phyloP scores from a whole-genome alignment of 1,140 invertebrate species.

The Ectropis grisescens region DNA sequence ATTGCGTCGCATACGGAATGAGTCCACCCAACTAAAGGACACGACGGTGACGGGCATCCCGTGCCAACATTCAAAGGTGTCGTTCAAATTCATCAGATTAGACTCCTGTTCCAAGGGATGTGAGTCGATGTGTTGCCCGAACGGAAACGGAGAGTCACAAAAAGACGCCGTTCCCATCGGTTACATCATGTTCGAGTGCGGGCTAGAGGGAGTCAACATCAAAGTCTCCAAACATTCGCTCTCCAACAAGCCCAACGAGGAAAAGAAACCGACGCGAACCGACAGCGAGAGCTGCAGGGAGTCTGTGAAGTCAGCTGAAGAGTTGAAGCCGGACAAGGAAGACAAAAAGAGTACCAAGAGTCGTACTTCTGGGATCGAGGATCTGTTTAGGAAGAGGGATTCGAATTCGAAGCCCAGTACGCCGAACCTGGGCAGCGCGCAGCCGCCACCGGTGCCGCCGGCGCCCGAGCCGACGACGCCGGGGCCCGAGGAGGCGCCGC shows the following conservation, averaged over 20 bases:
- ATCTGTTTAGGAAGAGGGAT: constrained; percentile 62
- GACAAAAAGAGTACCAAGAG: constrained; percentile 29
- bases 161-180: constrained; percentile 84
- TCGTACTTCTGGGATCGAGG: constrained; percentile 58
- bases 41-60: constrained; percentile 92
- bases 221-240: constrained; percentile 84
- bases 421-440: constrained; percentile 50
- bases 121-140: constrained; percentile 42
- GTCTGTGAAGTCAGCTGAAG: constrained; percentile 67
- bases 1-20: constrained; percentile 89
- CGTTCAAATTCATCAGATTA: constrained; percentile 81
- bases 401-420: constrained; percentile 65
- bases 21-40: constrained; percentile 83
- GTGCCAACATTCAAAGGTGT: constrained; percentile 87
- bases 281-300: constrained; percentile 65
- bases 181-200: constrained; percentile 98
- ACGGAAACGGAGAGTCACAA: constrained; percentile 34
- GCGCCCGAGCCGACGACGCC: constrained; percentile 37
- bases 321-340: constrained; percentile 58
- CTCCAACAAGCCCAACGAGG: constrained; percentile 80
- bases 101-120: constrained; percentile 50
- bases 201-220: constrained; percentile 89
- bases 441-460: constrained; percentile 34
- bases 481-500: constrained; percentile 34
- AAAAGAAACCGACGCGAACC: constrained; percentile 54